Evolutionary conservation across 2,797 vertebrate genomes (phyloP), one percentile per base, ranked within the genome.

Genomic region (Loris lydekkerianus): DNA sequence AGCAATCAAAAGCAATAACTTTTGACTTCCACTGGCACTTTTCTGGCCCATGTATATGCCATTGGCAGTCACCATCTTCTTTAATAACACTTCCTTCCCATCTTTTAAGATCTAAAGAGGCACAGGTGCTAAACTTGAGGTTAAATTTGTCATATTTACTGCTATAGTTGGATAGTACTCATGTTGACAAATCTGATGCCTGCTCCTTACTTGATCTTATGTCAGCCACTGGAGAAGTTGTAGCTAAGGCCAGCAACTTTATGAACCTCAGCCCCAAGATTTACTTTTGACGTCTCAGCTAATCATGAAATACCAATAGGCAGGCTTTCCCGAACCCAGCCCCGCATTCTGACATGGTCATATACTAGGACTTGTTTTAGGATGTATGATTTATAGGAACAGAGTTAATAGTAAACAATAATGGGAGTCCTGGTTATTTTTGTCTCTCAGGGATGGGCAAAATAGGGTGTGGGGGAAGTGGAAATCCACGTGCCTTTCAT

Each of bases 101-200:
- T 67, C 40, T 76, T 10, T 82, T 82, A 91, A 91, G 70, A 93
- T 31, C 8, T 25, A 93, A 49, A 67, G 53, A 93, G 6, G 60
- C 46, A 27, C 76, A 78, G 84, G 93, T 82, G 53, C 89, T 86
- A 56, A 85, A 21, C 9, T 46, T 82, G 67, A 58, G 17, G 43
- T 46, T 61, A 17, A 40, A 86, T 63, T 92, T 94, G 72, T 80
- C 70, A 40, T 86, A 67, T 34, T 56, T 67, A 23, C 5, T 43
- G 25, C 18, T 83, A 21, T 7, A 31, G 2, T 76, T 76, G 11
- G 15, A 21, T 27, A 63, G 43, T 75, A 25, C n/a, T 67, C 31
- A 23, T 20, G 3, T 72, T 58, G 40, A 82, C 77, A 29, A 90
- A 14, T 69, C 31, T 53, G 29, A 86, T 37, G 25, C 27, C 49